phyloP scores from a whole-genome alignment of 1,140 invertebrate species.

The Spodoptera litura region DNA sequence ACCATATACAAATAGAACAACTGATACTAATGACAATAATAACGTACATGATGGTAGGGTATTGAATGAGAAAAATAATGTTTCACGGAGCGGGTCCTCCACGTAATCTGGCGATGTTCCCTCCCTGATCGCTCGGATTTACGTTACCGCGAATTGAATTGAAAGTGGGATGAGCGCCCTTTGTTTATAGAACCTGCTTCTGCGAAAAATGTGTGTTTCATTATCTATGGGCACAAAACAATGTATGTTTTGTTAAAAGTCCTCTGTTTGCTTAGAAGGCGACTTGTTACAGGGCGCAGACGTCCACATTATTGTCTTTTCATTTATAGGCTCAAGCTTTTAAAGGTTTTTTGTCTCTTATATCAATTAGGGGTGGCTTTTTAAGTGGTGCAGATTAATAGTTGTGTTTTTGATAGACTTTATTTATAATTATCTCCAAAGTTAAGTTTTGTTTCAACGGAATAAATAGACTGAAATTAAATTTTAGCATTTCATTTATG shows the following conservation, averaged over 20 bases:
- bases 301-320: background rate
- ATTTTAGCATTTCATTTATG: too few relatives aligned
- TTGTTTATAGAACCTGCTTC: slow-evolving; percentile 69
- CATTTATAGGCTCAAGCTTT: background rate
- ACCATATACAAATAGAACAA: background rate
- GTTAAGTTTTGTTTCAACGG: too few relatives aligned
- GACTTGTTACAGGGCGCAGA: background rate
- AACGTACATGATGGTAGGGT: background rate
- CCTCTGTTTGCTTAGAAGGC: slow-evolving; percentile 6
- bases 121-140: slow-evolving; percentile 62
- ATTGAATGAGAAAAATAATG: slow-evolving; percentile 28
- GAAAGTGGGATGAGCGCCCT: slow-evolving; percentile 67
- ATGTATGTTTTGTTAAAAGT: slow-evolving; percentile 16
- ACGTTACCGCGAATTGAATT: slow-evolving; percentile 69
- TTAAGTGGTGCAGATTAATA: too few relatives aligned
- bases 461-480: too few relatives aligned
- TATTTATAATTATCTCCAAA: too few relatives aligned
- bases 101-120: slow-evolving; percentile 66
- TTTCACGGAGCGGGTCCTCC: slow-evolving; percentile 44
- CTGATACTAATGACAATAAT: slow-evolving; percentile 20
- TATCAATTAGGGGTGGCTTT: too few relatives aligned
- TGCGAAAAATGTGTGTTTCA: slow-evolving; percentile 58
- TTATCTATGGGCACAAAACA: slow-evolving; percentile 47
- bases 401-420: too few relatives aligned
- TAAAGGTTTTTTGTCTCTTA: background rate